Conservation (phyloP, 2,888 invertebrate genomes). For the Phaonia tiefii region DNA sequence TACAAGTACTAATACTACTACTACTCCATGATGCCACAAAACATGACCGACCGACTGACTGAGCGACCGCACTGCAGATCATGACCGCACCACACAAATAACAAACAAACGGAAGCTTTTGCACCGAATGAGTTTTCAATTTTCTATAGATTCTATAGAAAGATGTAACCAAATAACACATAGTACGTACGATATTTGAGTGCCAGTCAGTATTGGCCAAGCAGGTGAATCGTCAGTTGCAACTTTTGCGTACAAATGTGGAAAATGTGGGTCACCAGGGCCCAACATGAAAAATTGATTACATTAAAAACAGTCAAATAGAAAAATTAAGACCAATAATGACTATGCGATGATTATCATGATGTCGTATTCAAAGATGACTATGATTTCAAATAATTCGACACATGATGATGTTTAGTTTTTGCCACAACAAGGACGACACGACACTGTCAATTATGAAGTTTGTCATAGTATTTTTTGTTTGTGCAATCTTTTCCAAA, state of each 20-base stretch:
- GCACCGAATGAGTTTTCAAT: conserved; percentile 58
- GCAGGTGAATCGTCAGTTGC: too few species aligned
- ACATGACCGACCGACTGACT: conserved; percentile 28
- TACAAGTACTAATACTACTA: too few species aligned
- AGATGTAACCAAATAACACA: not conserved
- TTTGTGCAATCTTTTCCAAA: too few species aligned
- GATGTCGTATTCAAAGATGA: conserved; percentile 1
- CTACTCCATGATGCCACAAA: not conserved
- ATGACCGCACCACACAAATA: conserved; percentile 45
- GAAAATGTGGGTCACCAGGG: conserved; percentile 57
- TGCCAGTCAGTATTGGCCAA: not conserved
- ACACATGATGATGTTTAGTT: conserved; percentile 3
- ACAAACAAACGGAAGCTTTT: conserved; percentile 29
- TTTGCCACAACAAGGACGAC: conserved; percentile 17
- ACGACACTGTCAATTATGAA: too few species aligned
- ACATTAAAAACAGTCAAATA: conserved; percentile 48
- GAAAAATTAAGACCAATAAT: not conserved
- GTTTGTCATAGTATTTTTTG: conserved; percentile 14
- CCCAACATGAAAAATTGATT: conserved; percentile 63
- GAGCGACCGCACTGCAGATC: conserved; percentile 19
- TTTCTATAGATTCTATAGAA: conserved; percentile 24
- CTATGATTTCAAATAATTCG: conserved; percentile 38
- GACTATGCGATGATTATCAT: not conserved
- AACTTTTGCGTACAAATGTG: too few species aligned
- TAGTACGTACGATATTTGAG: not conserved